Evolutionary conservation across 2,888 invertebrate species (phyloP), one percentile per base, ranked within the genome.

Genomic region (Drosophila austrosaltans): DNA sequence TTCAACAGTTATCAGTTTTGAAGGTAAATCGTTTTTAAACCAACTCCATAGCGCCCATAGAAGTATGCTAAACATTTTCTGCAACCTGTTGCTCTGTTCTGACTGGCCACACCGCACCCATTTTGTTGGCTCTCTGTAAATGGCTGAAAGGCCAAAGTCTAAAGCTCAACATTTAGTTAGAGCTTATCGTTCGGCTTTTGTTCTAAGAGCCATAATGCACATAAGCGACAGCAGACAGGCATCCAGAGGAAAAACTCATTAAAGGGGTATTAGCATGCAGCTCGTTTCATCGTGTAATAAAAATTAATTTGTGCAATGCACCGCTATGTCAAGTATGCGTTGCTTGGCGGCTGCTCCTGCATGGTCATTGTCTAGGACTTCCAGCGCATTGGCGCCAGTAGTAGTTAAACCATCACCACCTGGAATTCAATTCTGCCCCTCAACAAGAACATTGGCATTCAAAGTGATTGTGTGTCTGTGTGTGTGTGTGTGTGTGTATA

Each of bases 221-320:
- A 40, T 20, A 28, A n/a, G 12, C 12, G 58, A n/a, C 22, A 30
- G 5, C 25, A 39, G 10, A 25, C 22, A 42, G 20, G n/a, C 22
- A 25, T 32, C n/a, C 39, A 59, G 22, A 63, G 54, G 54, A 65
- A 66, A 16, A 87, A 83, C 82, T 84, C 84, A 83, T 83, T 84
- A 84, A 87, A 82, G 66, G 56, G 63, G 84, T 61, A 82, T 83
- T 83, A 83, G 74, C 73, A 78, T 84, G 82, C 84, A 87, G 80
- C 74, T 72, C 69, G 30, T 60, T 77, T 80, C 80, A 77, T 74
- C 64, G 66, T 74, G 81, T 66, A 78, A 70, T 86, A 69, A 78
- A 48, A 81, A 75, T 83, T 66, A 81, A 83, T 78, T 66, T 70
- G 48, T 48, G 76, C 57, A 68, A 69, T 70, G 67, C 78, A 53